Conservation (phyloP, 2,888 invertebrate species). For the Eucera pruinosa region DNA sequence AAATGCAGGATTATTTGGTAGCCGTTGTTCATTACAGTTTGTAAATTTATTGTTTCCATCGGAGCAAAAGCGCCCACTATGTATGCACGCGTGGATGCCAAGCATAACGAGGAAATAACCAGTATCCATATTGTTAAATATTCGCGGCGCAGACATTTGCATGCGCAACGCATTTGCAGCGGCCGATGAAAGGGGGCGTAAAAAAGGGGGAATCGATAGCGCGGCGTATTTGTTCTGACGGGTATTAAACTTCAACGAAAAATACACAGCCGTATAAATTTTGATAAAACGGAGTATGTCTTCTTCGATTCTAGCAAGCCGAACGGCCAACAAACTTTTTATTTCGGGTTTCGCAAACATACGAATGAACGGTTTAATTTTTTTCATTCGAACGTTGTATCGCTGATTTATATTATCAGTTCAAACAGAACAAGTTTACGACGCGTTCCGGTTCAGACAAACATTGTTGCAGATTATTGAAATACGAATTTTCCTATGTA, state of each 20-base stretch:
- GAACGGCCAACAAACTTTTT: neutral
- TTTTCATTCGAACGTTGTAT: neutral
- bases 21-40: conserved; percentile 33
- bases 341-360: neutral
- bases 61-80: neutral
- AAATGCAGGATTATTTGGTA: conserved; percentile 18
- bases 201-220: conserved; percentile 42
- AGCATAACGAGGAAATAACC: conserved; percentile 50
- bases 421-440: too few relatives aligned
- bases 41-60: conserved; percentile 39
- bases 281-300: neutral
- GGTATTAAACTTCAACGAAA: neutral
- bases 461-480: too few relatives aligned
- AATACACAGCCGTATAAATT: neutral
- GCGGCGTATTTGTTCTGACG: conserved; percentile 15
- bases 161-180: conserved; percentile 15
- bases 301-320: neutral
- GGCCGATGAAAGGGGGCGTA: neutral
- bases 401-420: too few relatives aligned
- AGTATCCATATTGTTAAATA: conserved; percentile 58
- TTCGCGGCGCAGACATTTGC: conserved; percentile 47
- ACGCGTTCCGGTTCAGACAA: too few relatives aligned
- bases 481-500: too few relatives aligned
- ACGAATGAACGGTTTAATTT: neutral
- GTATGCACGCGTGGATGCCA: neutral